Evolutionary conservation across 2,797 vertebrate genomes (phyloP).

Genomic region (Phataginus tetradactyla): DNA sequence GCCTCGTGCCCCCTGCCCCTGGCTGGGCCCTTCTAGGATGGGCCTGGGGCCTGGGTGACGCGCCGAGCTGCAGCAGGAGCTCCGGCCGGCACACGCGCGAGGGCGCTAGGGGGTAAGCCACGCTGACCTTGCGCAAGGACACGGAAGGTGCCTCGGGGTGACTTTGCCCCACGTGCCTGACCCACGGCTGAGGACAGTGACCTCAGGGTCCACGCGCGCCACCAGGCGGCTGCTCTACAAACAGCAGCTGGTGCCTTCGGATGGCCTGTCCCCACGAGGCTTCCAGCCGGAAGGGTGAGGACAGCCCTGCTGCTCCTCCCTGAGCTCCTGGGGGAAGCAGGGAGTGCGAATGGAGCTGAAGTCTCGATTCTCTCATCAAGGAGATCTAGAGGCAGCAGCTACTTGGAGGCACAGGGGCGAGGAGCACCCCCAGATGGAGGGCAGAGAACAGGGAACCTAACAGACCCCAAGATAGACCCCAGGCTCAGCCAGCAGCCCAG

Average conservation of each 20-base stretch:
- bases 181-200: background rate
- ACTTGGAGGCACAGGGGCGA: background rate
- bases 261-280: background rate
- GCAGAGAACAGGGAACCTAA: background rate
- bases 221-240: background rate
- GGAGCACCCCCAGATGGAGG: background rate
- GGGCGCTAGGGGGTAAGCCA: background rate
- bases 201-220: background rate
- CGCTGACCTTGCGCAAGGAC: background rate
- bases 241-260: rapidly evolving
- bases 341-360: background rate
- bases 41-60: background rate
- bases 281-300: background rate
- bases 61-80: background rate
- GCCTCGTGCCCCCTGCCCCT: rapidly evolving
- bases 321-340: background rate
- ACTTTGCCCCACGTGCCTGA: background rate
- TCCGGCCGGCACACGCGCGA: rapidly evolving
- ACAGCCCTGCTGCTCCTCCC: rapidly evolving
- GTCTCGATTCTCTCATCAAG: rapidly evolving
- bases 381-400: background rate
- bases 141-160: background rate
- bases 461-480: background rate
- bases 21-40: background rate
- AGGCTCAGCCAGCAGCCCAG: background rate